Conservation (phyloP, 1,140 invertebrate genomes). For the Ganaspis sp. region DNA sequence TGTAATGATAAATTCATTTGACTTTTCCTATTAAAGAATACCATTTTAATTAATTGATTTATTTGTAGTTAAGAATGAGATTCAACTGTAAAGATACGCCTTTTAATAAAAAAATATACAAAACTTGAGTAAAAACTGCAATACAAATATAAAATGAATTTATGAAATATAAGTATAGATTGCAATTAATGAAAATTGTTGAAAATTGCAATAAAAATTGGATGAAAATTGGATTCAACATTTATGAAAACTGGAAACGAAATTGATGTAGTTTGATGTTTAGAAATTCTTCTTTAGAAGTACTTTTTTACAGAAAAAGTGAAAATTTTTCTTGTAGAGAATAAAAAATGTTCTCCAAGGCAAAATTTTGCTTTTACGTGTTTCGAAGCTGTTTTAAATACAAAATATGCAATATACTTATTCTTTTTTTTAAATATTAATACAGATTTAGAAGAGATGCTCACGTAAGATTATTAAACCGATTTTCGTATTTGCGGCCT, state of each 20-base stretch:
- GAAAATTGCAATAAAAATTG: too few relatives aligned
- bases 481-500: constrained; percentile 46
- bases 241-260: neutral
- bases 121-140: neutral
- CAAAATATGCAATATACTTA: constrained; percentile 32
- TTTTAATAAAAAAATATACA: neutral
- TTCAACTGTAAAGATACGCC: neutral
- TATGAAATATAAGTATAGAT: neutral
- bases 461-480: constrained; percentile 34
- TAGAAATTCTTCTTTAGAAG: neutral
- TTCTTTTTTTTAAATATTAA: constrained; percentile 39
- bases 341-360: constrained; percentile 4
- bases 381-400: constrained; percentile 15
- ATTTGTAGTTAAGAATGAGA: neutral
- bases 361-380: constrained; percentile 1
- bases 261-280: neutral
- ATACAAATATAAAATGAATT: neutral
- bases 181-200: too few relatives aligned
- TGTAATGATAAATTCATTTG: neutral
- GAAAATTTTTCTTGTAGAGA: neutral
- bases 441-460: constrained; percentile 44
- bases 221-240: too few relatives aligned
- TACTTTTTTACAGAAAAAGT: neutral
- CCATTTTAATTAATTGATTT: neutral
- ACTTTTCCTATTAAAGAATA: neutral